These are phyloP conservation scores for Laticauda laticaudata DNA, from an alignment of 2,113 vertebrate genomes.

Conservation along the genomic window DNA sequence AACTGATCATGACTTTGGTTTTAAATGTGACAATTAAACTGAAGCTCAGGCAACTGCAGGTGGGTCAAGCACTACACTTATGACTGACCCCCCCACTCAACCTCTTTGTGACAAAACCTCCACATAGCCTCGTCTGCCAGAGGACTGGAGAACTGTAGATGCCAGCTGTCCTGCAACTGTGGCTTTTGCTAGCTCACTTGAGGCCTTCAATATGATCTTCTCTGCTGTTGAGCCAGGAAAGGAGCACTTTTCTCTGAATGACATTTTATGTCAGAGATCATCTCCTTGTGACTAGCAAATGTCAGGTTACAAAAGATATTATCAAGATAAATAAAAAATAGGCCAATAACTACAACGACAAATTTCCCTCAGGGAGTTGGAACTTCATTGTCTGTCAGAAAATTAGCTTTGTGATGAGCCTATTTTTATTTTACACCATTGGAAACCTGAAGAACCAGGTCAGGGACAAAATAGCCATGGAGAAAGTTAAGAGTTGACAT, in stretches of 20 bases:
- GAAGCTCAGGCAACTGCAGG: background rate
- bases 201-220: background rate
- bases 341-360: background rate
- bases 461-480: background rate
- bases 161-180: background rate
- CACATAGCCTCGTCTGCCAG: background rate
- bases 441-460: background rate
- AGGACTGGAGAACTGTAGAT: background rate
- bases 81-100: background rate
- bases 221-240: background rate
- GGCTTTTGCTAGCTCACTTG: background rate
- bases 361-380: background rate
- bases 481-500: background rate
- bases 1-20: background rate
- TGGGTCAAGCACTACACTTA: background rate
- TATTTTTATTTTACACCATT: background rate
- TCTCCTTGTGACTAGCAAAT: background rate
- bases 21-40: background rate
- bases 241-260: background rate
- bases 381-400: background rate
- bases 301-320: background rate
- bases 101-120: background rate
- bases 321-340: background rate
- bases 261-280: background rate
- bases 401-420: background rate